Base-by-base conservation (phyloP, 2,797 vertebrate species). In the Takifugu rubripes region DNA sequence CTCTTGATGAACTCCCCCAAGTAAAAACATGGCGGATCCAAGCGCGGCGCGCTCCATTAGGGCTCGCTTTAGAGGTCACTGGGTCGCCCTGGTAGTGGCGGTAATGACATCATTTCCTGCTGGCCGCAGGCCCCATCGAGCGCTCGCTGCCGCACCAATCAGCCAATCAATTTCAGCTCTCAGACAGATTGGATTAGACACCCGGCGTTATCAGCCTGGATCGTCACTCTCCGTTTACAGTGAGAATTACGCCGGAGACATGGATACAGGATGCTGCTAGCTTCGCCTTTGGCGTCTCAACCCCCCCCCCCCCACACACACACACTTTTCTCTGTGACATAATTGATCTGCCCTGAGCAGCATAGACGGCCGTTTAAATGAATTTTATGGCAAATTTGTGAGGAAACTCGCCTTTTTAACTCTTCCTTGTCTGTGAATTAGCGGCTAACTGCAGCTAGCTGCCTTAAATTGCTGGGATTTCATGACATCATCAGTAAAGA, bases 151-250 rank as follows among this genome's bases (percentile, higher is more conserved):
- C 52, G 14, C 81, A 85, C 84, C 77, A 71, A 70, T 89, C 77
- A 78, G 55, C 58, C 82, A 74, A 83, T 88, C 84, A 72, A 81
- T 84, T 16, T 29, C 52, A 66, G 65, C 53, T 70, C 61, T 79
- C 81, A 54, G 45, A 47, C 66, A 61, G 72, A 89, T 88, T 76
- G 72, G 69, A 86, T 91, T 85, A 88, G 71, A 66, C 66, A 44
- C 51, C 72, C 16, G 7, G 56, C 74, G 65, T 78, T 61, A 72
- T 56, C 27, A 2, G 75, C 76, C 70, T 7, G 62, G 60, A 52
- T 66, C 66, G 82, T 65, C 69, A 53, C 61, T 69, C 58, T 78
- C 55, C 27, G 56, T 83, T 65, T 54, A 53, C 56, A 33, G 40
- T 17, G 16, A 26, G 64, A 68, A 71, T 68, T 57, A 54, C 59